Percentiles rank a stretch among this genome's conserved stretches.
These are phyloP conservation scores for Apodemia duryi DNA, from an alignment of 2,888 invertebrate genomes.

Conservation along the genomic window DNA sequence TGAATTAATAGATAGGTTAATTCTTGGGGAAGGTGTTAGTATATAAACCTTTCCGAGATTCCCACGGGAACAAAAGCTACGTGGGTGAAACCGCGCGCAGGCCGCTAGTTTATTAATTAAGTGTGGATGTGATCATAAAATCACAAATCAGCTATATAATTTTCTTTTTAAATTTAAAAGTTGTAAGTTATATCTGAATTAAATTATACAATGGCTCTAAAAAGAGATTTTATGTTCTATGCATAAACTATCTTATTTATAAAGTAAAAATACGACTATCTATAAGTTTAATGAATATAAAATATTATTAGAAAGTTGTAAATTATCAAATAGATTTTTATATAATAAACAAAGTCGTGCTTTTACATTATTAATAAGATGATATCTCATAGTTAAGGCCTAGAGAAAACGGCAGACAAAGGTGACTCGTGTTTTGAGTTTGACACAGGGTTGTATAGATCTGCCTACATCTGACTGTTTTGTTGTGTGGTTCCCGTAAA, in stretches of 20 bases:
- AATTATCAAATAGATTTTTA: too few relatives aligned
- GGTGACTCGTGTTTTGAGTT: background rate
- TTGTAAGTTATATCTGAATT: too few relatives aligned
- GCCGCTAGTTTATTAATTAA: background rate
- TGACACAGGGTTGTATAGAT: background rate
- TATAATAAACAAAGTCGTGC: background rate
- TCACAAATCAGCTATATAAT: too few relatives aligned
- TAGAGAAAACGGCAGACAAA: background rate
- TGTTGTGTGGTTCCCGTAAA: too few relatives aligned
- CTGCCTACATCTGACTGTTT: background rate
- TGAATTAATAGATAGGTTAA: too few relatives aligned
- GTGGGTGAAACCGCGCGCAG: too few relatives aligned
- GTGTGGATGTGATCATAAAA: background rate
- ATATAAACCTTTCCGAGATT: too few relatives aligned
- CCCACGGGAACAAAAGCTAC: too few relatives aligned
- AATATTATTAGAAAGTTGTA: too few relatives aligned
- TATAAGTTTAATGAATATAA: background rate
- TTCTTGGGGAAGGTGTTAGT: too few relatives aligned
- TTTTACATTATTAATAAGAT: background rate
- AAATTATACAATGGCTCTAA: background rate
- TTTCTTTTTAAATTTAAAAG: too few relatives aligned
- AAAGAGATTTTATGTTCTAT: background rate
- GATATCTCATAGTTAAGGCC: background rate
- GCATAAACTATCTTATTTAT: background rate
- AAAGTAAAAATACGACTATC: background rate